Conservation (phyloP, 1,140 invertebrate species). For the Chymomyza costata region DNA sequence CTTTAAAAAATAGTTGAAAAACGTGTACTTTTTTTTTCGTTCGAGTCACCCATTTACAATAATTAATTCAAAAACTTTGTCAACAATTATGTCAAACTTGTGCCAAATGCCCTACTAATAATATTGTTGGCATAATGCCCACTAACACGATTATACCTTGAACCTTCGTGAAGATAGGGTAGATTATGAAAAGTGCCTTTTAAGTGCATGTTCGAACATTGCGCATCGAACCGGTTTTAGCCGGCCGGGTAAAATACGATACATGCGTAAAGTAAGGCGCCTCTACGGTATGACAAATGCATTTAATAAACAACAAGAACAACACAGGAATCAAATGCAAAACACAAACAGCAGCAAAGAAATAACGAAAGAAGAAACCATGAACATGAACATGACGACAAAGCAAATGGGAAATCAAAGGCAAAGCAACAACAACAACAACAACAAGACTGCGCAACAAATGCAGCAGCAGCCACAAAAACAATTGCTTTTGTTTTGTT, state of each 20-base stretch:
- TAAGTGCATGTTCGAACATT: constrained; percentile 4
- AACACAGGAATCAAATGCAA: no score
- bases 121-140: constrained; percentile 25
- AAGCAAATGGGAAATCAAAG: constrained; percentile 15
- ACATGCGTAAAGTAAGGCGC: constrained; percentile 8
- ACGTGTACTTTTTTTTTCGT: no score
- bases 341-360: constrained; percentile 16
- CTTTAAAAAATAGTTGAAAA: no score
- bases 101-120: constrained; percentile 4
- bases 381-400: constrained; percentile 15
- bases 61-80: no score
- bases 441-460: constrained; percentile 6
- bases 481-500: neutral
- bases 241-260: constrained; percentile 7
- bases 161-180: no score
- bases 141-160: neutral
- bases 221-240: constrained; percentile 10
- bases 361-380: constrained; percentile 10
- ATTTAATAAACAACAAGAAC: constrained; percentile 9
- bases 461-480: constrained; percentile 1
- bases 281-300: constrained; percentile 28
- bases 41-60: no score
- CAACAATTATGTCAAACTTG: constrained; percentile 14
- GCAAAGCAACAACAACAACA: constrained; percentile 17
- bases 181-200: constrained; percentile 11